A percentile compares a stretch with the other conserved stretches of the same genome.
Conservation (phyloP, 2,113 vertebrate species). For the Falco punctatus region DNA sequence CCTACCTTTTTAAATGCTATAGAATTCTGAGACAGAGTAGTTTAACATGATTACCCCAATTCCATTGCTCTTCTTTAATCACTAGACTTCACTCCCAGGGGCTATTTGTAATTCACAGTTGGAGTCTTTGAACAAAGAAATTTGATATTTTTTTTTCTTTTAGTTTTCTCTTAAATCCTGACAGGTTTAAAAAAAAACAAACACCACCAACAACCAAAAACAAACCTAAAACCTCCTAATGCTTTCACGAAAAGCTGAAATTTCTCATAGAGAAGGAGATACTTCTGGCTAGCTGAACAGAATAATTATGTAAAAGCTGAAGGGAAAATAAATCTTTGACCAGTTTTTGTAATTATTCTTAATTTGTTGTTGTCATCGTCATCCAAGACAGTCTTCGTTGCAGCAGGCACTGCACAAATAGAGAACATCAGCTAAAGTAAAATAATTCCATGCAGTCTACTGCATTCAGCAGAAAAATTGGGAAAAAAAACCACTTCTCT, state of each 20-base stretch:
- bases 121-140: constrained; percentile 15
- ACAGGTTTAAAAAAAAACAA: background rate
- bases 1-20: background rate
- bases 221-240: background rate
- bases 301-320: background rate
- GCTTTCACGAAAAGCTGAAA: background rate
- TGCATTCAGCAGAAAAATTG: background rate
- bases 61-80: constrained; percentile 16
- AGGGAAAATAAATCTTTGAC: background rate
- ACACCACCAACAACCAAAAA: background rate
- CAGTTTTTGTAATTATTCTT: constrained; percentile 9
- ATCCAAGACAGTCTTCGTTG: rapidly evolving
- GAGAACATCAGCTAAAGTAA: background rate
- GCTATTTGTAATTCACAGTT: background rate
- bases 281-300: background rate
- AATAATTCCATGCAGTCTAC: background rate
- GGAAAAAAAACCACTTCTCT: background rate
- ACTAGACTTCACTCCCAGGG: background rate
- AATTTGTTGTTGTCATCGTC: background rate
- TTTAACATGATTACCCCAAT: background rate
- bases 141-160: background rate
- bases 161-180: background rate
- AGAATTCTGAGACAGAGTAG: background rate
- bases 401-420: background rate
- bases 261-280: background rate